Base-by-base conservation (phyloP, 2,113 vertebrate genomes). In the Ameiurus melas region DNA sequence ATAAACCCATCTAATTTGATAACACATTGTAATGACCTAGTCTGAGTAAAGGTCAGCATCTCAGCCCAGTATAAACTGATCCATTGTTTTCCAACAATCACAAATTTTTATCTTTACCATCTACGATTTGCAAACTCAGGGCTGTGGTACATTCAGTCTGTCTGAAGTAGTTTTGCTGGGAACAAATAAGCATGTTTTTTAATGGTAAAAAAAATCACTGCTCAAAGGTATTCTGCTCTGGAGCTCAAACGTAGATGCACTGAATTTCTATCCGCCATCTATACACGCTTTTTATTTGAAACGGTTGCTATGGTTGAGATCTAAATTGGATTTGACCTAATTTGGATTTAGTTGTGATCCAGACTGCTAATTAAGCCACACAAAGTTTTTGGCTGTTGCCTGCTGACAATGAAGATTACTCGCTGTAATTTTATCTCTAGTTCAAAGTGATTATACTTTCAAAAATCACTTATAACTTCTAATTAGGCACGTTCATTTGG, bases 241-340 rank as follows among this genome's bases (percentile, higher is more conserved):
- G 25, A 30, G 75, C 7, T 79, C 25, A 27, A 30, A 79, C 53
- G 27, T n/a, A 79, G 43, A 53, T 79, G 13, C 5, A n/a, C 77
- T 77, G 22, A n/a, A 7, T 80, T 80, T 80, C 19, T 22, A 55
- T 17, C 47, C 8, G 19, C 51, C 53, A 57, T 33, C n/a, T 33
- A 51, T 16, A 79, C 27, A 55, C 77, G 2, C 5, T 53, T 78
- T 58, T 81, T 0, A 25, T 58, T 55, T 58, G 13, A 78, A 43
- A 78, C 27, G 43, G 55, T 81, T 55, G 77, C 5, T 20, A 20
- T 22, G n/a, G n/a, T 36, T 36, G 33, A 39, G 33, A 36, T 33
- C 5, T 80, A 58, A 81, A 81, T 81, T 9, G 78, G n/a, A 55
- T 57, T 80, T 81, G n/a, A 81, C 55, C 53, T 57, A 33, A 33